A percentile compares a stretch with the other conserved stretches of the same genome.
Conservation (phyloP, 2,113 vertebrate species). For the Sterrhoptilus dennistouni region DNA sequence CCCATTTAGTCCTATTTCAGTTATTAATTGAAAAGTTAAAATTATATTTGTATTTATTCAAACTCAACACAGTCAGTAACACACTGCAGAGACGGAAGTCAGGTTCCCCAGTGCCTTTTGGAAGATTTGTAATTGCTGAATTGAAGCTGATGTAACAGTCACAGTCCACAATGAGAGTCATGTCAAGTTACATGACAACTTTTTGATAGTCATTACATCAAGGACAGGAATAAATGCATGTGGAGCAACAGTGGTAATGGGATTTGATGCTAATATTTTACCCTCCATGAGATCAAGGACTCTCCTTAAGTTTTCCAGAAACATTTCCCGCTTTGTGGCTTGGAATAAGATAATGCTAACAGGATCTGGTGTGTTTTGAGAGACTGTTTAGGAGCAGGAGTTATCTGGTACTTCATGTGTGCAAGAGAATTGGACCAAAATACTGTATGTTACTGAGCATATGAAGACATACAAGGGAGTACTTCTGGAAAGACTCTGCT, state of each 20-base stretch:
- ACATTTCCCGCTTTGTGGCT: neutral
- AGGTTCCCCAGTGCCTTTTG: neutral
- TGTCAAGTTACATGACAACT: neutral
- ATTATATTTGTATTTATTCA: neutral
- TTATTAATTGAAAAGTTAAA: neutral
- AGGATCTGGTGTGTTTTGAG: neutral
- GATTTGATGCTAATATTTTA: neutral
- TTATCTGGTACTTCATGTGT: neutral
- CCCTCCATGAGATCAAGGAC: neutral
- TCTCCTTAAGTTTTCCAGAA: neutral
- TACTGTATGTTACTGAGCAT: neutral
- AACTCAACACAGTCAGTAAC: neutral
- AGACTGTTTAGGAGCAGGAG: neutral
- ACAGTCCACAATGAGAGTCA: neutral
- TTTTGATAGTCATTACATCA: neutral
- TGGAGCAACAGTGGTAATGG: rapidly evolving
- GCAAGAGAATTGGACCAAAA: neutral
- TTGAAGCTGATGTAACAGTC: neutral
- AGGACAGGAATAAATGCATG: neutral
- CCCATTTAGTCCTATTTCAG: neutral
- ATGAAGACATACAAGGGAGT: neutral
- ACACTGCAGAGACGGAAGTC: neutral
- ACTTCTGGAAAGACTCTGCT: neutral
- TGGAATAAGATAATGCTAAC: neutral
- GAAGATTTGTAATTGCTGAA: neutral